Conservation (phyloP, 2,888 invertebrate species). For the Dorcus hopei region DNA sequence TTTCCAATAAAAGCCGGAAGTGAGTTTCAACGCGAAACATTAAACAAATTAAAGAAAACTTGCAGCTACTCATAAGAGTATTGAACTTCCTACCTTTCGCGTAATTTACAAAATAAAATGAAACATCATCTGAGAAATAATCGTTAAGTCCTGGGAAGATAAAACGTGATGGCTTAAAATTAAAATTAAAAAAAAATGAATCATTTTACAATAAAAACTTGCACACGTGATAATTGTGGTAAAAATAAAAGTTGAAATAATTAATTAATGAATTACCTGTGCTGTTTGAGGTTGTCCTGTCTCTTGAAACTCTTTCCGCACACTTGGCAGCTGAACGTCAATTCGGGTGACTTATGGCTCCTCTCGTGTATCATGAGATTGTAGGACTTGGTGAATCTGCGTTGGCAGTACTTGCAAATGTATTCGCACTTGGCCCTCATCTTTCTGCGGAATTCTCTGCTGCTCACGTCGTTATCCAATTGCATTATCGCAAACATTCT, state of each 20-base stretch:
- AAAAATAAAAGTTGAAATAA: no score
- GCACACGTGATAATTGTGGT: no score
- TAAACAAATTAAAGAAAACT: no score
- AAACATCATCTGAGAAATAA: not conserved
- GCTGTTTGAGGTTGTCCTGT: conserved; percentile 93
- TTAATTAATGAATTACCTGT: conserved; percentile 65
- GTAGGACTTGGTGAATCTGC: conserved; percentile 97
- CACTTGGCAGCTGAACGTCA: conserved; percentile 95
- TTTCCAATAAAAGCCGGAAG: no score
- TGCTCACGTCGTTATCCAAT: conserved; percentile 83
- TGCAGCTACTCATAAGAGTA: no score
- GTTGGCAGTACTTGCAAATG: conserved; percentile 96
- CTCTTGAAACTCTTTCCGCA: conserved; percentile 97
- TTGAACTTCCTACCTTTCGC: no score
- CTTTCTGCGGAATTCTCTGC: conserved; percentile 82
- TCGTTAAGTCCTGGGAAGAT: not conserved
- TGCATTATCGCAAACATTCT: conserved; percentile 86
- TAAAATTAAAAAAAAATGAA: not conserved
- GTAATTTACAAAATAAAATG: no score
- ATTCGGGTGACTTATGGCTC: conserved; percentile 94
- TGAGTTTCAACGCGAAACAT: no score
- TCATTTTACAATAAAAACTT: no score
- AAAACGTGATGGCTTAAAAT: not conserved
- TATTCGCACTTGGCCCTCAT: conserved; percentile 95
- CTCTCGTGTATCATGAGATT: conserved; percentile 98